phyloP scores from a whole-genome alignment of 1,140 invertebrate species.

The Heterodera carotae region DNA sequence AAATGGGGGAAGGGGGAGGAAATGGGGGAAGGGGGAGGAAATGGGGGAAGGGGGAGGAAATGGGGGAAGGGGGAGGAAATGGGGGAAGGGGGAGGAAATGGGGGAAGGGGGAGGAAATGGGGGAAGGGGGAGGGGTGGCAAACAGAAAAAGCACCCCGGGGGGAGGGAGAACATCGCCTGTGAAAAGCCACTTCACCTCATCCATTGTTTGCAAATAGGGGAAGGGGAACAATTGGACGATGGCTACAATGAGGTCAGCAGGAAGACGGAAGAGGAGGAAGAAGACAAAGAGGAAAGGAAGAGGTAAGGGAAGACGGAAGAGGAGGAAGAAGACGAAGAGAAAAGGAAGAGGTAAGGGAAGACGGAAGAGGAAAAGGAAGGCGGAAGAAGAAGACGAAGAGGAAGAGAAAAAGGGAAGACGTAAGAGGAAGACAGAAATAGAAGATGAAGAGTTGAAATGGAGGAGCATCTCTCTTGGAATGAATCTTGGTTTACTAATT shows the following conservation, averaged over 20 bases:
- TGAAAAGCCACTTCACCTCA: not conserved
- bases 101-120: too few relatives aligned
- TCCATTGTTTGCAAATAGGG: not conserved
- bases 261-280: not conserved
- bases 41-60: too few relatives aligned
- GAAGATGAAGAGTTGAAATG: not conserved
- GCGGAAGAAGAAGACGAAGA: not conserved
- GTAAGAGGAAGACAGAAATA: not conserved
- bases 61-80: not conserved
- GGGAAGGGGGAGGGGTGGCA: too few relatives aligned
- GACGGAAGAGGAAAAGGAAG: not conserved
- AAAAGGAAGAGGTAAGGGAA: too few relatives aligned
- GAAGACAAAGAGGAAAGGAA: not conserved
- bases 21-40: too few relatives aligned
- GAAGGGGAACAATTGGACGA: too few relatives aligned
- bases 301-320: not conserved
- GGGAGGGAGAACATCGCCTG: not conserved
- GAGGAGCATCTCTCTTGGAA: not conserved
- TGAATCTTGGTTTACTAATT: too few relatives aligned
- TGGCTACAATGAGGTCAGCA: not conserved
- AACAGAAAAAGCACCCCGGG: too few relatives aligned
- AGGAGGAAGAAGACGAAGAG: not conserved
- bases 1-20: too few relatives aligned
- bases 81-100: too few relatives aligned
- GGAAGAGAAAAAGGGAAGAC: not conserved